Evolutionary conservation across 2,113 vertebrate genomes (phyloP).

Genomic region (Sialia sialis): DNA sequence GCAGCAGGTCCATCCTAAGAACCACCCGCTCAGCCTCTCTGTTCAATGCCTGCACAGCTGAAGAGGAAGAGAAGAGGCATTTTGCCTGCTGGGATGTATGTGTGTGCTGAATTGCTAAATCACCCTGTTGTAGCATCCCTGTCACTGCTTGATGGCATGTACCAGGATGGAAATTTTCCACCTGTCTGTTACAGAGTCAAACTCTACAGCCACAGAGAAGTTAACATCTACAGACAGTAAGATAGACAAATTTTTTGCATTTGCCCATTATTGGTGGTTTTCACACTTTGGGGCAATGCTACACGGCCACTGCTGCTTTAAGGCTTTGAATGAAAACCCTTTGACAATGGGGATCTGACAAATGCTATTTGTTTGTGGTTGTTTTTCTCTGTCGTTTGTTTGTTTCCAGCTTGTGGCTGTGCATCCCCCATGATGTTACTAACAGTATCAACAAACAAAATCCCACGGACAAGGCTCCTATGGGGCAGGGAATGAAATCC

Average conservation of each 20-base stretch:
- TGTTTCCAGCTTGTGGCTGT: conserved; percentile 37
- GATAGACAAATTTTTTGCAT: background rate
- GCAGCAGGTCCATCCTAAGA: background rate
- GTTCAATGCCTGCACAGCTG: fast-evolving
- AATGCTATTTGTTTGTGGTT: conserved; percentile 28
- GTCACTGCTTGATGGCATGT: background rate
- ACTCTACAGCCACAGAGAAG: background rate
- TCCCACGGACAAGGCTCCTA: conserved; percentile 1
- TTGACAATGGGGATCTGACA: background rate
- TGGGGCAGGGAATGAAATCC: background rate
- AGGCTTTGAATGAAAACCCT: background rate
- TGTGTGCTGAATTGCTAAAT: background rate
- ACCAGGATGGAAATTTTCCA: background rate
- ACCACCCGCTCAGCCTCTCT: background rate
- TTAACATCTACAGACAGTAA: background rate
- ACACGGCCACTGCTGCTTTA: background rate
- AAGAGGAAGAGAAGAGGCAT: background rate
- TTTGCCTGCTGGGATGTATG: background rate
- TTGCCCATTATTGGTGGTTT: background rate
- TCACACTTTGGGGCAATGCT: background rate
- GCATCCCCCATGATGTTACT: background rate
- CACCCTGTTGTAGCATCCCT: background rate
- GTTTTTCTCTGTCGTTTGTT: conserved; percentile 20
- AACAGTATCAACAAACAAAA: conserved; percentile 45
- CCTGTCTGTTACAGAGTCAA: background rate